Evolutionary conservation across 2,113 vertebrate species (phyloP), one percentile per base, ranked within the genome.

Genomic region (Bubalus kerabau): DNA sequence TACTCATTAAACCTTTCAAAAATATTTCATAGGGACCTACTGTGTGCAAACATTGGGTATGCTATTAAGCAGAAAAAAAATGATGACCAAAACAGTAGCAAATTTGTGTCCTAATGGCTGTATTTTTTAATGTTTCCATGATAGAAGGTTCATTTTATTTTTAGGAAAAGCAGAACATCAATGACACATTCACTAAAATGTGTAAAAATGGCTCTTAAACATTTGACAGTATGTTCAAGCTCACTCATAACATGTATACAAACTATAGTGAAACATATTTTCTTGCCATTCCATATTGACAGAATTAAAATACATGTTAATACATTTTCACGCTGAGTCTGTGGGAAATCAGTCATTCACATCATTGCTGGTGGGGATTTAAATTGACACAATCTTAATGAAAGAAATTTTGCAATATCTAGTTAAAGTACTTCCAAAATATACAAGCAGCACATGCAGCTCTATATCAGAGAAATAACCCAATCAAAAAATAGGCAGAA

Each of bases 1-100:
- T 40, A 11, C 56, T 92, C 5, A 71, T 85, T 28, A 89, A 90
- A 50, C 23, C 30, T 60, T 62, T 86, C 36, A 78, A 93, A 95
- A 89, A 32, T 71, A 74, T 46, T 80, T 89, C 64, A 52, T 86
- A 36, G 86, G 6, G 8, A 17, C 26, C 10, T 26, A 30, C 7
- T 36, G 1, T 16, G 4, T 71, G 2, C 50, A 7, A 4, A 23
- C 16, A 48, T 57, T 67, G 43, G 32, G n/a, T 36, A 10, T 13
- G 7, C 8, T 57, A 19, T 46, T 62, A 52, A 82, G 23, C 67
- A 36, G 54, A 4, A 28, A 54, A 62, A 67, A 74, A 21, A 50
- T 15, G 2, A 17, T 52, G 40, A 43, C 32, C 3, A 12, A 67
- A 30, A 13, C 14, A 28, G 1, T 26, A 32, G 3, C 0, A 43